A percentile compares a stretch with the other conserved stretches of the same genome.
Evolutionary conservation across 2,113 vertebrate species (phyloP).

Genomic region (Ornithorhynchus anatinus): DNA sequence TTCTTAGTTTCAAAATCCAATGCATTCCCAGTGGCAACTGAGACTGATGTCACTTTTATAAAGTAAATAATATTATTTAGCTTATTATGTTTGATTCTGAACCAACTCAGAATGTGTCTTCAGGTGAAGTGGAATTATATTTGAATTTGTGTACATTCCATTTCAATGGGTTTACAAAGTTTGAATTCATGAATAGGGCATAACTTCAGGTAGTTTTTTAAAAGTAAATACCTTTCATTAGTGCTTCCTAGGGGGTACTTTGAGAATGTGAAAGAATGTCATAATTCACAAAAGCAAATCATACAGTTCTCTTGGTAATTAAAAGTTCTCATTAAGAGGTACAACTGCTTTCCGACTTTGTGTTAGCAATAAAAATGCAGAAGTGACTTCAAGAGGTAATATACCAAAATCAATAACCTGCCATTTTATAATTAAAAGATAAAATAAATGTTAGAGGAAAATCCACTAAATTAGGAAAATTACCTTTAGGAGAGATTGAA

Average conservation of each 20-base stretch:
- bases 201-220: background rate
- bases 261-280: constrained; percentile 30
- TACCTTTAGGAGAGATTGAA: constrained; percentile 86
- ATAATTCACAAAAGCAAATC: constrained; percentile 75
- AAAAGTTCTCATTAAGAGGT: constrained; percentile 78
- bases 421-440: constrained; percentile 91
- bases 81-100: no score
- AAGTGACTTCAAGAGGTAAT: constrained; percentile 68
- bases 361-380: constrained; percentile 71
- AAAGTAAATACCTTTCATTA: background rate
- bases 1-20: background rate
- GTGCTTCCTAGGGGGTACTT: constrained; percentile 16
- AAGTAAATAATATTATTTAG: background rate
- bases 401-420: constrained; percentile 84
- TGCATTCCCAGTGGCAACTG: background rate
- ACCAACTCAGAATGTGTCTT: no score
- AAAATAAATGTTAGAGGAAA: constrained; percentile 82
- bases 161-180: no score
- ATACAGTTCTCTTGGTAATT: constrained; percentile 75
- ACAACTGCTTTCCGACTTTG: constrained; percentile 44
- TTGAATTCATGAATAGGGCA: background rate
- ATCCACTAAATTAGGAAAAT: constrained; percentile 88
- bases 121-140: no score
- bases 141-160: no score
- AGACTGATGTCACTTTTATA: no score